Percentiles rank a stretch among this genome's conserved stretches.
Conservation (phyloP, 2,113 vertebrate species). For the Petrocephalus zakoni region DNA sequence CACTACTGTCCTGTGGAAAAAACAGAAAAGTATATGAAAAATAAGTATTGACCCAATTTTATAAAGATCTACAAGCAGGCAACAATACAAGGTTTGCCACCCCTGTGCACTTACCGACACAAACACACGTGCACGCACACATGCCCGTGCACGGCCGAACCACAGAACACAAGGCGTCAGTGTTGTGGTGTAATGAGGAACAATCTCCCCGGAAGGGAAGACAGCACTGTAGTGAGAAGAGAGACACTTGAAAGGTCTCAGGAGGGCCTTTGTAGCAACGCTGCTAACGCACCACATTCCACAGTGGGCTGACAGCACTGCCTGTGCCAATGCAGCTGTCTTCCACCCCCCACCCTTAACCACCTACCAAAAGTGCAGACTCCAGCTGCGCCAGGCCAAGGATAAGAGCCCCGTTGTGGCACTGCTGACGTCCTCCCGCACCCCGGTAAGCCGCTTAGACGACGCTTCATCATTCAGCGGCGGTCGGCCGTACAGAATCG, state of each 20-base stretch:
- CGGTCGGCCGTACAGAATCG: background rate
- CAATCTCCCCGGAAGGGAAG: slow-evolving; percentile 11
- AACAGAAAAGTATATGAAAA: background rate
- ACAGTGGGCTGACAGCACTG: background rate
- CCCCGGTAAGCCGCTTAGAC: background rate
- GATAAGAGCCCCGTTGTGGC: background rate
- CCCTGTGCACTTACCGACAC: background rate
- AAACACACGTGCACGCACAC: slow-evolving; percentile 34
- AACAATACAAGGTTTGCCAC: background rate
- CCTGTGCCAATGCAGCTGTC: background rate
- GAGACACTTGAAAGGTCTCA: background rate
- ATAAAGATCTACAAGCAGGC: background rate
- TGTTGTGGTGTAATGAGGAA: background rate
- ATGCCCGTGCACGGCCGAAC: background rate
- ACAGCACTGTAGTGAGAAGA: background rate
- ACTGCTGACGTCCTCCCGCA: background rate
- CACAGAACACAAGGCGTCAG: background rate
- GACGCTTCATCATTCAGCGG: background rate
- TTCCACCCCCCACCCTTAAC: background rate
- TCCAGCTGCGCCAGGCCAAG: background rate
- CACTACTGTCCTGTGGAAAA: background rate
- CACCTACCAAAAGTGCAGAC: background rate
- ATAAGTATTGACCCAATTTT: background rate
- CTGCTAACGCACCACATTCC: background rate
- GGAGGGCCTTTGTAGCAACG: background rate